A percentile compares a stretch with the other conserved stretches of the same genome.
Conservation (phyloP, 2,888 invertebrate genomes). For the Argyresthia albistria region DNA sequence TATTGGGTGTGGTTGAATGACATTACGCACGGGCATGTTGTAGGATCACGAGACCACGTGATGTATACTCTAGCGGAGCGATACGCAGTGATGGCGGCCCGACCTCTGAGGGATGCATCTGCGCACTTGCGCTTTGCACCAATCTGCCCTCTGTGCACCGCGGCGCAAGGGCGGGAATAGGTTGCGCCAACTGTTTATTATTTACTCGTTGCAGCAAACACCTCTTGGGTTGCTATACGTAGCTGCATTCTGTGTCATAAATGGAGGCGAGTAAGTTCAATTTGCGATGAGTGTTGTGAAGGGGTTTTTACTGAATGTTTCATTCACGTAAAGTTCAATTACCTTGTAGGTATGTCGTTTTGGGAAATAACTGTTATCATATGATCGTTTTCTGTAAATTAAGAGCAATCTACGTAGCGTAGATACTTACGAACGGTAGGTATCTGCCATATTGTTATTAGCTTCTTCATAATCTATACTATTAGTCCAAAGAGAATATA, state of each 20-base stretch:
- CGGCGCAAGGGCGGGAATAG: neutral
- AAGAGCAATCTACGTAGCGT: too few species aligned
- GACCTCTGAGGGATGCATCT: slow-evolving; percentile 22
- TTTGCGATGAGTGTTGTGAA: neutral
- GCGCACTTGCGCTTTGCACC: slow-evolving; percentile 30
- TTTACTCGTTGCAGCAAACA: slow-evolving; percentile 4
- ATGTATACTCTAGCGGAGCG: slow-evolving; percentile 15
- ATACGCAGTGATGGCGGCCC: slow-evolving; percentile 11
- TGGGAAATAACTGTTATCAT: too few species aligned
- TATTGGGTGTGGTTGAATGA: slow-evolving; percentile 41
- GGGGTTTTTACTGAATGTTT: too few species aligned
- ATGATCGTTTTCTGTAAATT: too few species aligned
- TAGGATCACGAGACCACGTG: neutral
- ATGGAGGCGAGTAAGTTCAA: neutral
- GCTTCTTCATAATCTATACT: too few species aligned
- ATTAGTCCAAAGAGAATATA: too few species aligned
- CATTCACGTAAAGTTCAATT: too few species aligned
- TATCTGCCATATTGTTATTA: too few species aligned
- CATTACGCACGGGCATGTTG: slow-evolving; percentile 7
- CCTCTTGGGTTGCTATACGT: neutral
- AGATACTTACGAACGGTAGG: too few species aligned
- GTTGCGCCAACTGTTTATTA: slow-evolving; percentile 6
- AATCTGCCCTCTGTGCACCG: neutral
- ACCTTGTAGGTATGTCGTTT: too few species aligned
- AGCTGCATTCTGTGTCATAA: neutral